These are phyloP conservation scores for Drosophila putrida DNA, from an alignment of 2,888 invertebrate species.

Conservation along the genomic window DNA sequence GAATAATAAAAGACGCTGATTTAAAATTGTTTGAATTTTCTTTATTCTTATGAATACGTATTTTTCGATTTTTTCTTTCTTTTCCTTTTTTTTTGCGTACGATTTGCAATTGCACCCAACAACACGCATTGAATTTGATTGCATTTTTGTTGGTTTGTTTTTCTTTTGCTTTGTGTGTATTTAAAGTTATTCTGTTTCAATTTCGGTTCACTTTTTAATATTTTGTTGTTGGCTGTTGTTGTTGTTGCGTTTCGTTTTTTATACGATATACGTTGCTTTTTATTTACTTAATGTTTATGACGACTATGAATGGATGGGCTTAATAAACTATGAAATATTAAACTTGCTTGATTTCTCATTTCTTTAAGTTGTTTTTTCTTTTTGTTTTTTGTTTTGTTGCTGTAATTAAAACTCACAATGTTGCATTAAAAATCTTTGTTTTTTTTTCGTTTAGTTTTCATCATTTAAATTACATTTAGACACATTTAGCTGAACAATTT, in stretches of 20 bases:
- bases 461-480: slow-evolving; percentile 75
- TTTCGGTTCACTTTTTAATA: slow-evolving; percentile 44
- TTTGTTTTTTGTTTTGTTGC: slow-evolving; percentile 34
- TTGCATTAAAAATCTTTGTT: slow-evolving; percentile 76
- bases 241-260: slow-evolving; percentile 50
- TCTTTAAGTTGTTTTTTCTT: slow-evolving; percentile 46
- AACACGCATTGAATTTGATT: slow-evolving; percentile 57
- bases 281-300: slow-evolving; percentile 78
- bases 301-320: slow-evolving; percentile 79
- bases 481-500: slow-evolving; percentile 78
- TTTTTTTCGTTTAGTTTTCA: slow-evolving; percentile 48
- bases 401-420: slow-evolving; percentile 77
- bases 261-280: slow-evolving; percentile 48
- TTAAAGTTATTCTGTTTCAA: slow-evolving; percentile 50
- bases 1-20: slow-evolving; percentile 43
- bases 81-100: slow-evolving; percentile 45
- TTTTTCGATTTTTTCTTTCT: slow-evolving; percentile 55
- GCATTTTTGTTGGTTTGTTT: slow-evolving; percentile 46
- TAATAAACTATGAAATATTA: slow-evolving; percentile 80
- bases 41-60: slow-evolving; percentile 68
- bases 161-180: slow-evolving; percentile 33
- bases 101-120: slow-evolving; percentile 54
- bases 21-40: slow-evolving; percentile 65
- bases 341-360: slow-evolving; percentile 58
- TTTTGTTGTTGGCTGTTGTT: slow-evolving; percentile 33